Evolutionary conservation across 2,113 vertebrate genomes (phyloP).

Genomic region (Lasiurus cinereus): DNA sequence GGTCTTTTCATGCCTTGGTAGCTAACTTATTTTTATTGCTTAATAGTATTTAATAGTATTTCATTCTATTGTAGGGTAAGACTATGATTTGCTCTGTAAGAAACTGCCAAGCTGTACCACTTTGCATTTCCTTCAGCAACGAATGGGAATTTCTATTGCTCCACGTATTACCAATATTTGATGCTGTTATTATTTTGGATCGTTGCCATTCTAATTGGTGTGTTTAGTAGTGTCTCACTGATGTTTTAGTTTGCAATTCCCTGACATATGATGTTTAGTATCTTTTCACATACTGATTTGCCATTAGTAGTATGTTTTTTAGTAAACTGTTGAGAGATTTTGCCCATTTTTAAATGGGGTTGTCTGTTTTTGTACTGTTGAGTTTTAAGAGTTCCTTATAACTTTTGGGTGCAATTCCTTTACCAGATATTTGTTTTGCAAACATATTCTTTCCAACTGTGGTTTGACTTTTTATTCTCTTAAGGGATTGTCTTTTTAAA

Average conservation of each 20-base stretch:
- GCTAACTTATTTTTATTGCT: background rate
- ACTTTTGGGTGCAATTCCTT: background rate
- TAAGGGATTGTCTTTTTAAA: slow-evolving; percentile 30
- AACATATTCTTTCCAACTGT: background rate
- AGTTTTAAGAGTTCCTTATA: background rate
- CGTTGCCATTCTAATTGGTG: background rate
- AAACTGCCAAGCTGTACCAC: background rate
- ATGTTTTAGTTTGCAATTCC: background rate
- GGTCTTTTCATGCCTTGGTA: background rate
- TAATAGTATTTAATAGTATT: background rate
- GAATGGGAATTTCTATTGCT: background rate
- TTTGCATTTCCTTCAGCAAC: background rate
- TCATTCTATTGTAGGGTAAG: background rate
- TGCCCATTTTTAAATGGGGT: background rate
- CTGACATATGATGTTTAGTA: background rate
- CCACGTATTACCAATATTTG: background rate
- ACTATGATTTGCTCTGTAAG: background rate
- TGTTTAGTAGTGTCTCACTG: background rate
- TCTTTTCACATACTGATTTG: slow-evolving; percentile 4
- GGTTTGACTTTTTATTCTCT: slow-evolving; percentile 1
- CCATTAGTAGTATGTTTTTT: background rate
- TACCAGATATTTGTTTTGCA: background rate
- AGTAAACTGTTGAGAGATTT: background rate
- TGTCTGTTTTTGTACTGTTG: background rate
- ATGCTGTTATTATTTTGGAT: background rate